Evolutionary conservation across 2,888 invertebrate species (phyloP), one percentile per base, ranked within the genome.

Genomic region (Clepsis dumicolana): DNA sequence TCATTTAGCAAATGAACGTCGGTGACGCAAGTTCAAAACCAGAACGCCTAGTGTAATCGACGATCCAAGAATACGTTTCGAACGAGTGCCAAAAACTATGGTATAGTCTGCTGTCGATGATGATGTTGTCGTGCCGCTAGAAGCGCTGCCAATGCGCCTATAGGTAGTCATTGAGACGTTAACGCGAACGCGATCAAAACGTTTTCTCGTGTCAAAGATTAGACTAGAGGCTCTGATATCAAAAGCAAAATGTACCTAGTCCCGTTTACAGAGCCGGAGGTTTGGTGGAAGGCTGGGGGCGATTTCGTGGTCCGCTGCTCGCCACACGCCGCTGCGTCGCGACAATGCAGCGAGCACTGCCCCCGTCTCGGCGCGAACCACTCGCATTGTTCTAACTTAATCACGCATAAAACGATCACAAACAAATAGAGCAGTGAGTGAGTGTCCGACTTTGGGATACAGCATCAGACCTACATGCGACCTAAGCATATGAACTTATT

Each of bases 231-330:
- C 18, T 16, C 1, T 8, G 18, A 7, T 44, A 38, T n/a, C 16
- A 44, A 44, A 4, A 44, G 44, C 18, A 18, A 18, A 2, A 4
- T 18, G 18, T 18, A 29, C 4, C 29, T n/a, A 14, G 8, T 18
- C 38, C 16, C 18, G 32, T 18, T 41, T 48, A 57, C 48, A 60
- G 73, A 71, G 73, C 71, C 72, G 68, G 66, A 70, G 74, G 69
- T 62, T 50, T 32, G 63, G 24, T 53, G 71, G 75, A 73, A 73
- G 60, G 81, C 84, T 85, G 83, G 85, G 85, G 89, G 80, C 89
- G 91, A 92, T 92, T 91, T 92, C 88, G 89, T 91, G 91, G 86
- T 91, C 86, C 84, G 87, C 82, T 89, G 90, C 74, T 74, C 83
- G 86, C 86, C 82, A 91, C 91, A 91, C 89, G 84, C 89, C 90